Conservation (phyloP, 2,888 invertebrate species). For the Aphodius granarius region DNA sequence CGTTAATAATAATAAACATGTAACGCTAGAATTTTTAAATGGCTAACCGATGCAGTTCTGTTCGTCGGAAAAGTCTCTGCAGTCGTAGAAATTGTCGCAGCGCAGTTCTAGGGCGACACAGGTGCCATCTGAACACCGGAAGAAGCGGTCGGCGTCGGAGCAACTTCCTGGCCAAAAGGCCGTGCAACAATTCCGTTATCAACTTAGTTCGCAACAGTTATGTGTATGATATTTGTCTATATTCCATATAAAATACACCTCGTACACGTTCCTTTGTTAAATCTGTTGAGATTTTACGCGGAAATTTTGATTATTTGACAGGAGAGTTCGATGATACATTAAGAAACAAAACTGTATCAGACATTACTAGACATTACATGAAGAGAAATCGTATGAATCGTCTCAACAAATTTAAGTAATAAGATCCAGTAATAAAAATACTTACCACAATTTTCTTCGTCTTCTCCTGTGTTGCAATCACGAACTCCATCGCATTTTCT, state of each 20-base stretch:
- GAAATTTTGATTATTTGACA: background rate
- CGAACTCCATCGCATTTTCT: slow-evolving; percentile 57
- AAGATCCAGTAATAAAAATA: slow-evolving; percentile 17
- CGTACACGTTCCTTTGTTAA: background rate
- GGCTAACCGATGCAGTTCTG: slow-evolving; percentile 77
- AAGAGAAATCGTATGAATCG: background rate
- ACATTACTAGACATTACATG: background rate
- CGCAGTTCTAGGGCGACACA: slow-evolving; percentile 78
- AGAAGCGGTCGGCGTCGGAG: slow-evolving; percentile 57
- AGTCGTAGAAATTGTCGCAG: slow-evolving; percentile 90
- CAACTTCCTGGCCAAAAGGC: slow-evolving; percentile 50
- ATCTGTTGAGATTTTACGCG: background rate
- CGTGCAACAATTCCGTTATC: slow-evolving; percentile 1
- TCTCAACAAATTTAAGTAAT: background rate
- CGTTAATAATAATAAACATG: background rate
- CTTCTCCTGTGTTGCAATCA: slow-evolving; percentile 64
- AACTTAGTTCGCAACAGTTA: background rate
- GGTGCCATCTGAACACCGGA: slow-evolving; percentile 63
- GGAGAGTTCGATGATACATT: background rate
- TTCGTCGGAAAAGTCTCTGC: slow-evolving; percentile 88
- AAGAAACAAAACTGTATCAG: background rate
- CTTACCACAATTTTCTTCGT: slow-evolving; percentile 67
- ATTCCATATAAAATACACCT: background rate
- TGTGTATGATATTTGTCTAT: background rate
- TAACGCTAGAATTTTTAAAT: background rate